Evolutionary conservation across 1,140 invertebrate genomes (phyloP).

Genomic region (Plectrocnemia conspersa): DNA sequence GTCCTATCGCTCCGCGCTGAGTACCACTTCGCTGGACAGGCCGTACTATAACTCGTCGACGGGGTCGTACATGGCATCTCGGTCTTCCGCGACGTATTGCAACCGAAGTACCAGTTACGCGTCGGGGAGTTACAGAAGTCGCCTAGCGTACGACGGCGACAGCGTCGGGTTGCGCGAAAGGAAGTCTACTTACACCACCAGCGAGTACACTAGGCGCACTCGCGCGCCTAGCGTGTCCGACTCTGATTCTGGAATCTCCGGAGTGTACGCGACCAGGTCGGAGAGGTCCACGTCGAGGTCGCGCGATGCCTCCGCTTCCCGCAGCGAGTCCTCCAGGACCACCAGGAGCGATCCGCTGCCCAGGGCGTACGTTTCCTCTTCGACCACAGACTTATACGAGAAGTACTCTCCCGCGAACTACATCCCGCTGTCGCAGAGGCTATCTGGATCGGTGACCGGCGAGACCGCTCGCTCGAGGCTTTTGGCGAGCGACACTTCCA

Average conservation of each 20-base stretch:
- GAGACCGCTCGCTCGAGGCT: constrained; percentile 41
- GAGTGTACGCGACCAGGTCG: constrained; percentile 37
- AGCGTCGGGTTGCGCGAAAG: constrained; percentile 45
- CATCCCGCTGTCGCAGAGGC: constrained; percentile 54
- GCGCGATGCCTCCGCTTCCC: constrained; percentile 28
- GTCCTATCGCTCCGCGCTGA: constrained; percentile 50
- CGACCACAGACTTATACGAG: constrained; percentile 55
- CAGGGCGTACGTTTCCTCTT: constrained; percentile 43
- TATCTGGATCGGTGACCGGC: constrained; percentile 52
- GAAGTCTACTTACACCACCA: constrained; percentile 42
- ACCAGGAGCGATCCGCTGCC: constrained; percentile 35
- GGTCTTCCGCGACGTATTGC: constrained; percentile 41
- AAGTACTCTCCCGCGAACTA: constrained; percentile 62
- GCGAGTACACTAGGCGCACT: constrained; percentile 42
- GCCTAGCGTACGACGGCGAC: constrained; percentile 37
- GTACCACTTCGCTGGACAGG: constrained; percentile 49
- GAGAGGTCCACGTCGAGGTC: constrained; percentile 42
- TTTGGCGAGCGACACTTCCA: constrained; percentile 37
- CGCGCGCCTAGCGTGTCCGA: constrained; percentile 47
- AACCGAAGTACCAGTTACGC: constrained; percentile 50
- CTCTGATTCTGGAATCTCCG: constrained; percentile 46
- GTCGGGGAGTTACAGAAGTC: constrained; percentile 31
- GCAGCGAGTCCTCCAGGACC: constrained; percentile 45
- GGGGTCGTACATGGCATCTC: constrained; percentile 45
- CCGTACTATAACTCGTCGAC: constrained; percentile 48